Base-by-base conservation (phyloP, 2,113 vertebrate species). In the Australoheros scitulus region DNA sequence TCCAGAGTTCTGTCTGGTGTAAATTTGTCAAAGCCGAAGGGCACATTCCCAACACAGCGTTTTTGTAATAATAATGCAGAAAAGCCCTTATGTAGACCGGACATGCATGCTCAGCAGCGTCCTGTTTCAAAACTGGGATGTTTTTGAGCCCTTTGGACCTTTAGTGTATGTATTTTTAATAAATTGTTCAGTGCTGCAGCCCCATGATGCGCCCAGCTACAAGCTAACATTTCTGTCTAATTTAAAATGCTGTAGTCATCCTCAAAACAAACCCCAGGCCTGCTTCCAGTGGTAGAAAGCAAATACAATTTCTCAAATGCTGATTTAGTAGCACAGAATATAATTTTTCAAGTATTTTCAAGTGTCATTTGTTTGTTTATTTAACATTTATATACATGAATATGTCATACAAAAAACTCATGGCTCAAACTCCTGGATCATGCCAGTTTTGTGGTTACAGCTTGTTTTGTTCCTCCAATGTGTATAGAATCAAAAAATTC, bases 1-100 rank as follows among this genome's bases (percentile, higher is more conserved):
- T 90, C 82, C 74, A 65, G 81, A 82, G 84, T 82, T 78, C 76
- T 82, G 77, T 81, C 81, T 85, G 81, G 81, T 89, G 81, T 86
- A 83, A 90, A 91, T 91, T 82, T 83, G 88, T 89, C 83, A 56
- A 65, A 93, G 84, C 77, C 87, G 87, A 32, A 64, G 82, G 91
- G 82, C 81, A 68, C 59, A 55, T 88, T 89, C 89, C 68, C 83
- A 84, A 55, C 82, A 86, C 61, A 2, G 9, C 7, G 0, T 13
- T 84, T 83, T 64, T 55, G 41, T 80, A 78, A 65, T 75, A 83
- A 59, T 60, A 74, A 61, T 83, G 76, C 63, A 72, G 83, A 83
- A 61, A 55, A 59, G 74, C 32, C 18, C 52, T 20, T 50, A 34
- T 24, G 15, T 58, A 38, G 50, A 81, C 77, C 13, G 75, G 65